Evolutionary conservation across 2,888 invertebrate species (phyloP).

Genomic region (Abscondita cerata): DNA sequence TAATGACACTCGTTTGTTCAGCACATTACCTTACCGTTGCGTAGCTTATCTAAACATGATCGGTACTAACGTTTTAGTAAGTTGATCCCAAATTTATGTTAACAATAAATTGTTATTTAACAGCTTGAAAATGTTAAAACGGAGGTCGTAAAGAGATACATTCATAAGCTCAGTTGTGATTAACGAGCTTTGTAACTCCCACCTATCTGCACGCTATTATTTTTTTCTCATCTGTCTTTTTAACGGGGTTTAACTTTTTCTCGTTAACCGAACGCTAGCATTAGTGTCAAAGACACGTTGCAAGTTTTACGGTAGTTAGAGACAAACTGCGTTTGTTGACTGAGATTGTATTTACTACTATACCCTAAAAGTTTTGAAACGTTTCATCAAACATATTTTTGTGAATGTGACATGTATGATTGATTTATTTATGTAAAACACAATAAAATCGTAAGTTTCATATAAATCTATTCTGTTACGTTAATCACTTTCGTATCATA

Average conservation of each 20-base stretch:
- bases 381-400: background rate
- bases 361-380: slow-evolving; percentile 7
- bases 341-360: slow-evolving; percentile 12
- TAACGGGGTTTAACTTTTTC: slow-evolving; percentile 32
- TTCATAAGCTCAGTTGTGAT: slow-evolving; percentile 33
- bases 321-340: slow-evolving; percentile 22
- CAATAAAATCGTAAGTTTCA: no score
- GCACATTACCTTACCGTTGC: no score
- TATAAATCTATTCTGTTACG: no score
- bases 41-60: slow-evolving; percentile 1
- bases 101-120: slow-evolving; percentile 31
- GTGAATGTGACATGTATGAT: no score
- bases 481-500: no score
- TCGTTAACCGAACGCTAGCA: slow-evolving; percentile 28
- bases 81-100: slow-evolving; percentile 23
- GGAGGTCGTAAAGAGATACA: slow-evolving; percentile 32
- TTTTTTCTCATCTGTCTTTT: slow-evolving; percentile 37
- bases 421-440: no score
- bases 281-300: slow-evolving; percentile 24
- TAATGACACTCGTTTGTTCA: no score
- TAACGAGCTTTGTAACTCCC: slow-evolving; percentile 33
- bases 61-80: background rate
- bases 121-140: slow-evolving; percentile 26
- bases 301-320: slow-evolving; percentile 24
- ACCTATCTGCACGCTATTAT: slow-evolving; percentile 32